Percentiles rank a stretch among this genome's conserved stretches.
Evolutionary conservation across 2,888 invertebrate genomes (phyloP).

Genomic region (Elgonia sp.): DNA sequence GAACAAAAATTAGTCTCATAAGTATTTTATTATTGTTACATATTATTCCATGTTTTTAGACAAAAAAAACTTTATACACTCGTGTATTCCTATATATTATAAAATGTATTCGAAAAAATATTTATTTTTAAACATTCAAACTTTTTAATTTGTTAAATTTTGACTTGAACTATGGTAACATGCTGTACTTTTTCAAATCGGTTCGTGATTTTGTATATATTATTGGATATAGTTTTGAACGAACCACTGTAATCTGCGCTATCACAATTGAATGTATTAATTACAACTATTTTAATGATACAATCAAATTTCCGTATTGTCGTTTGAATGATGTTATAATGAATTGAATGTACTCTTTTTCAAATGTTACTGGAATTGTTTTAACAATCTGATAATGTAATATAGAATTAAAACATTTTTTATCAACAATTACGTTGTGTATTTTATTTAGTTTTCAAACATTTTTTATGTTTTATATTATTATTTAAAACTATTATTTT

Average conservation of each 20-base stretch:
- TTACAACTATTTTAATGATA: slow-evolving; percentile 45
- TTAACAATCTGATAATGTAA: slow-evolving; percentile 61
- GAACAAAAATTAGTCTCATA: slow-evolving; percentile 69
- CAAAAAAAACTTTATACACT: slow-evolving; percentile 47
- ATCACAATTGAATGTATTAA: slow-evolving; percentile 33
- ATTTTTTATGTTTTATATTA: slow-evolving; percentile 27
- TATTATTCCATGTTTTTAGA: slow-evolving; percentile 61
- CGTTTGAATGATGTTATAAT: slow-evolving; percentile 34
- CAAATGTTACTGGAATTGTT: slow-evolving; percentile 61
- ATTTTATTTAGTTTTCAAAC: no score
- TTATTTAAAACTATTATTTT: neutral
- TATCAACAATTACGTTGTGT: slow-evolving; percentile 28
- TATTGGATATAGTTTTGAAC: slow-evolving; percentile 33
- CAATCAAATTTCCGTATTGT: slow-evolving; percentile 16
- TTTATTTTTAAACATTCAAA: slow-evolving; percentile 55
- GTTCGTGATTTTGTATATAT: slow-evolving; percentile 58
- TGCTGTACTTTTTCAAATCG: slow-evolving; percentile 21
- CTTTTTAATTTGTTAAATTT: slow-evolving; percentile 35
- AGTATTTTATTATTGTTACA: slow-evolving; percentile 73
- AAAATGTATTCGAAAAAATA: slow-evolving; percentile 44
- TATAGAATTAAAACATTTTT: slow-evolving; percentile 69
- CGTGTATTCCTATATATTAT: slow-evolving; percentile 41
- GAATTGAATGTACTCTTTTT: slow-evolving; percentile 61
- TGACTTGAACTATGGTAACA: slow-evolving; percentile 19
- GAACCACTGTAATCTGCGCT: slow-evolving; percentile 29